phyloP scores from a whole-genome alignment of 2,113 vertebrate species.

The Collichthys lucidus region DNA sequence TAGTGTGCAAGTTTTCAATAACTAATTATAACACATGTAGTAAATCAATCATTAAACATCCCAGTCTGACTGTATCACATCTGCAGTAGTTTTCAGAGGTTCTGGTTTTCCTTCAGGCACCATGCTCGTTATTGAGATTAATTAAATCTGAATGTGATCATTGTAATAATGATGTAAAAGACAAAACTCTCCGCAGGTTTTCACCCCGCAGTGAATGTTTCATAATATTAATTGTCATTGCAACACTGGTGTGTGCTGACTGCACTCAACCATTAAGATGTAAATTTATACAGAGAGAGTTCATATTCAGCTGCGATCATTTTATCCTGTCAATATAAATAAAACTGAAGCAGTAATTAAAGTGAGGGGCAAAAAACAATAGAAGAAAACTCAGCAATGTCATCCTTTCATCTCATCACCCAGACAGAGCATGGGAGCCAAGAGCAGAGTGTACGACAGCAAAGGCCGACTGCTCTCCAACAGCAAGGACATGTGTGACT shows the following conservation, averaged over 20 bases:
- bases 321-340: slow-evolving; percentile 8
- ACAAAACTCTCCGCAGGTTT: slow-evolving; percentile 31
- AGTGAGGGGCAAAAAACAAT: background rate
- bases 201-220: background rate
- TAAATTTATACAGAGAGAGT: slow-evolving; percentile 9
- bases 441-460: slow-evolving; percentile 94
- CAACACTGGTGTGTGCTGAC: background rate
- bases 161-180: slow-evolving; percentile 25
- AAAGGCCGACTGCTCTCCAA: slow-evolving; percentile 91
- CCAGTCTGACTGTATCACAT: background rate
- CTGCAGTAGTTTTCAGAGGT: background rate
- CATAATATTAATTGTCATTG: slow-evolving; percentile 25
- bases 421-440: slow-evolving; percentile 89
- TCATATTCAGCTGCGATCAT: slow-evolving; percentile 22
- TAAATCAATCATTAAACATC: background rate
- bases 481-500: slow-evolving; percentile 95
- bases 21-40: background rate
- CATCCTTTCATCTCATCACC: background rate
- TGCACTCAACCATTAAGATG: background rate
- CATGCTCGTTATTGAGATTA: slow-evolving; percentile 9
- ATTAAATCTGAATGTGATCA: slow-evolving; percentile 3
- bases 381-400: background rate
- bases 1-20: background rate
- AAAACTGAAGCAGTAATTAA: slow-evolving; percentile 19
- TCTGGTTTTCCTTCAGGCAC: background rate